phyloP scores from a whole-genome alignment of 2,113 vertebrate species.

The Oreochromis aureus region DNA sequence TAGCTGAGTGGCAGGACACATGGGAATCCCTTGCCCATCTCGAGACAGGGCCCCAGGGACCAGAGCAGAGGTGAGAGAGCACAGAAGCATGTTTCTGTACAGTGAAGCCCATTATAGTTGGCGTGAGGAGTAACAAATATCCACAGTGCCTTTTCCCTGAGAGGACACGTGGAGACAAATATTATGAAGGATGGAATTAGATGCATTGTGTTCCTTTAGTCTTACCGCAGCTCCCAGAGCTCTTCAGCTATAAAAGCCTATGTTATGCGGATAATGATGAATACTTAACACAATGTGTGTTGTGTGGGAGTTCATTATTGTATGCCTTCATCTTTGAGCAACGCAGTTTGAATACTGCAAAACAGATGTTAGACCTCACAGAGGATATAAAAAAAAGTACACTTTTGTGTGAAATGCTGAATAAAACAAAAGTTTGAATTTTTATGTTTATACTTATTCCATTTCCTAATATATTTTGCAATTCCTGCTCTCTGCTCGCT shows the following conservation, averaged over 20 bases:
- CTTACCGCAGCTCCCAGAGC: neutral
- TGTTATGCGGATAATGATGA: neutral
- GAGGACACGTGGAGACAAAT: constrained; percentile 52
- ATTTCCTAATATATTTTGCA: neutral
- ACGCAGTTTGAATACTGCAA: neutral
- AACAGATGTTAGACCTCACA: neutral
- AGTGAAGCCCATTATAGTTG: constrained; percentile 14
- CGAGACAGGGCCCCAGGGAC: constrained; percentile 19
- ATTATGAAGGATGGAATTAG: constrained; percentile 57
- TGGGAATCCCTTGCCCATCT: constrained; percentile 32
- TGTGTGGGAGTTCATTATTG: neutral
- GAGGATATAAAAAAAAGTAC: neutral
- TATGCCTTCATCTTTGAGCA: neutral
- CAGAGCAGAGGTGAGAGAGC: neutral
- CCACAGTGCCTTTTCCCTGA: constrained; percentile 38
- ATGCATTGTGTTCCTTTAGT: neutral
- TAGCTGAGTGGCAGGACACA: constrained; percentile 40
- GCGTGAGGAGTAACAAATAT: constrained; percentile 42
- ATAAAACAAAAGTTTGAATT: neutral
- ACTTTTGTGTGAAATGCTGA: neutral
- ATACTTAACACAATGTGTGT: neutral
- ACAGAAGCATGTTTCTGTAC: neutral
- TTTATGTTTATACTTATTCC: neutral
- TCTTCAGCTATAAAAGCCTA: neutral
- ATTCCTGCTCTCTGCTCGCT: neutral